Percentiles rank a stretch among this genome's conserved stretches.
Evolutionary conservation across 2,797 vertebrate species (phyloP).

Genomic region (Octomys mimax): DNA sequence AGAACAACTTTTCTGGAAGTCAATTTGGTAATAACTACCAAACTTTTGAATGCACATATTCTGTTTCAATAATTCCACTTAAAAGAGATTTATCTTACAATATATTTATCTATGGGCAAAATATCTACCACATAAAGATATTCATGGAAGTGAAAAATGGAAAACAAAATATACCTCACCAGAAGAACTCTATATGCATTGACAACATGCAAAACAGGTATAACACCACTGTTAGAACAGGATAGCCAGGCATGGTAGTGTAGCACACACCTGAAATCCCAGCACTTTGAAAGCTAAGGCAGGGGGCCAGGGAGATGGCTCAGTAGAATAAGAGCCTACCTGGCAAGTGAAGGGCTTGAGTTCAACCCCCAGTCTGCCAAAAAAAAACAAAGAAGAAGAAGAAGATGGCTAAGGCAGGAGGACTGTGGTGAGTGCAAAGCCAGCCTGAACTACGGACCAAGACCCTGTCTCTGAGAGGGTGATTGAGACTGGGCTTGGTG

Average conservation of each 20-base stretch:
- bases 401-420: neutral
- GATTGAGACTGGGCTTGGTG: neutral
- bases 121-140: neutral
- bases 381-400: too few species aligned
- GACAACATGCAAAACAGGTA: neutral
- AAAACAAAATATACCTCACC: conserved; percentile 53
- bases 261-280: neutral
- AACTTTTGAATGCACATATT: conserved; percentile 38
- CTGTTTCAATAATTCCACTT: conserved; percentile 32
- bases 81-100: conserved; percentile 43
- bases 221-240: neutral
- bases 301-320: neutral
- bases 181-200: neutral
- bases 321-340: too few species aligned
- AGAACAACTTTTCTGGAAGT: neutral
- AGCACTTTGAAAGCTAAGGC: neutral
- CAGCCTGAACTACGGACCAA: too few species aligned
- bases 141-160: conserved; percentile 7
- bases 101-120: conserved; percentile 32
- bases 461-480: too few species aligned
- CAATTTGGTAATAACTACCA: conserved; percentile 19
- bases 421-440: too few species aligned
- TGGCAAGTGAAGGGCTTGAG: too few species aligned
- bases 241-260: neutral
- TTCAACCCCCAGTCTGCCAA: too few species aligned